Base-by-base conservation (phyloP, 2,113 vertebrate species). In the pig (Sus scrofa) region DNA sequence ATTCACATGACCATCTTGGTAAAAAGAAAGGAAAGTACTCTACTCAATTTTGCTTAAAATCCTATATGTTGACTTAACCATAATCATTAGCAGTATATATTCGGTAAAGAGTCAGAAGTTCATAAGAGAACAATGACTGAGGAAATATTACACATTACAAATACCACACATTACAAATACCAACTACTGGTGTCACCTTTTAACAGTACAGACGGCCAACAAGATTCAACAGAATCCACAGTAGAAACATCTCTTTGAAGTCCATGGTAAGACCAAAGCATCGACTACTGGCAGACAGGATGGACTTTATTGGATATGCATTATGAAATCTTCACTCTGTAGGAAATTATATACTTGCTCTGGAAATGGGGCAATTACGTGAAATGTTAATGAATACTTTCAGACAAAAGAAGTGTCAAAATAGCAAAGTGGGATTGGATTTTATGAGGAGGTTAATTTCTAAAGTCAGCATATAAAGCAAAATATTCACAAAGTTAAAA, bases 321-420 rank as follows among this genome's bases (percentile, higher is more conserved):
- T 91, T 95, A 95, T 84, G n/a, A 97, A 96, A 70, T 84, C 95
- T 93, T 97, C 89, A 67, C 83, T 93, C 89, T 81, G 85, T 71
- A 96, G 83, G 44, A 97, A 98, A 98, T 98, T 98, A 96, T 24
- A 97, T 71, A 93, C 97, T 97, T 96, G 96, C 89, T 97, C 89
- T 97, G 78, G 91, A 97, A 97, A 95, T 6, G 81, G 96, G 93
- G 97, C 86, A 97, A 98, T 98, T 98, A 98, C 75, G 86, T 68
- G 89, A 98, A 97, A 97, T 84, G 96, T 95, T 98, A 98, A 98
- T 97, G 97, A 98, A 91, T 97, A 97, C 97, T 97, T 97, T 95
- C 91, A 95, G 83, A 97, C 95, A 97, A 96, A 97, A 92, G 89
- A 94, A 84, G 75, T 97, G 97, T 97, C 96, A 97, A 98, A 97